These are phyloP conservation scores for Sarcophaga peregrina DNA, from an alignment of 1,140 invertebrate species.

Conservation along the genomic window DNA sequence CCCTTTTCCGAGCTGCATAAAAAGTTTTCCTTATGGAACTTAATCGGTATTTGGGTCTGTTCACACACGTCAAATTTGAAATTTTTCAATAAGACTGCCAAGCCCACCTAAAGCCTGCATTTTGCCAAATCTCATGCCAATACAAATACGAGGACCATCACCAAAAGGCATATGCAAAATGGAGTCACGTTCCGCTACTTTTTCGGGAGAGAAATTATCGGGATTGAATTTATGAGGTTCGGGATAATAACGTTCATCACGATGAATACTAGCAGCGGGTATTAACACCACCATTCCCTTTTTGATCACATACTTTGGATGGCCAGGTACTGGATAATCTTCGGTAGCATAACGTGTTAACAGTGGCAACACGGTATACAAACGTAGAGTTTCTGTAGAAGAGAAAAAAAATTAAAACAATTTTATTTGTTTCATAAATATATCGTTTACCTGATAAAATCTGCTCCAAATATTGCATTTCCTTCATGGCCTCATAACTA, in stretches of 20 bases:
- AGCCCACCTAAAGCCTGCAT: conserved; percentile 62
- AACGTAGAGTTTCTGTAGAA: conserved; percentile 58
- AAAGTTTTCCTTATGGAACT: conserved; percentile 39
- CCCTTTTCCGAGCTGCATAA: conserved; percentile 31
- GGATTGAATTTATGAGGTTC: conserved; percentile 71
- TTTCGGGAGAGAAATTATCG: conserved; percentile 68
- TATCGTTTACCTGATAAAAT: conserved; percentile 59
- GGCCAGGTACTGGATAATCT: conserved; percentile 65
- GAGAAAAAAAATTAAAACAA: conserved; percentile 24
- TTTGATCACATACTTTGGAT: conserved; percentile 59
- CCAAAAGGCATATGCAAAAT: conserved; percentile 70
- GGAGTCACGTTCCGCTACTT: conserved; percentile 62
- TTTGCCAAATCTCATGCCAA: conserved; percentile 65
- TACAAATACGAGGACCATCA: conserved; percentile 68
- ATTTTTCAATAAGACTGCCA: conserved; percentile 59
- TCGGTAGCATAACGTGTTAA: conserved; percentile 66
- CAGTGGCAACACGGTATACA: conserved; percentile 65
- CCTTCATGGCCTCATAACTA: conserved; percentile 58
- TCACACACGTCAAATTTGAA: conserved; percentile 52
- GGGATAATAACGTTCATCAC: conserved; percentile 68
- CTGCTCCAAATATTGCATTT: conserved; percentile 63
- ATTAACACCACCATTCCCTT: conserved; percentile 67
- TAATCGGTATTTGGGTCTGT: conserved; percentile 46
- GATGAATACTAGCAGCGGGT: conserved; percentile 71
- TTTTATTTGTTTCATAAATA: background rate